These are phyloP conservation scores for Rhadinocentrus ornatus DNA, from an alignment of 2,797 vertebrate genomes.

Conservation along the genomic window DNA sequence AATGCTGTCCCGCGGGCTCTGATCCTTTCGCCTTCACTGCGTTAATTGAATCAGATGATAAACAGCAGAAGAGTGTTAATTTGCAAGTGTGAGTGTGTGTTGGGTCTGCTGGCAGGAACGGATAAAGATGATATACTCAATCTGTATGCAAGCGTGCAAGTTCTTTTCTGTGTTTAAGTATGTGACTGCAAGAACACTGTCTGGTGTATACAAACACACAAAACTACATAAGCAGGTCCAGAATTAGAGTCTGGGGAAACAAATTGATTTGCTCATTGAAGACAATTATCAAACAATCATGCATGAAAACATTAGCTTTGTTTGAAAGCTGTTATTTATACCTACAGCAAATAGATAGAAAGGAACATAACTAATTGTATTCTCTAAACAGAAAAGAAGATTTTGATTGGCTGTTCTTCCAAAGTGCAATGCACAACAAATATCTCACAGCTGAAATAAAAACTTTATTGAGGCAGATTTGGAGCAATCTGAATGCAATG, in stretches of 20 bases:
- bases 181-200: neutral
- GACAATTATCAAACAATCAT: neutral
- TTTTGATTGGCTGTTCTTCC: neutral
- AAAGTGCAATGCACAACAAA: neutral
- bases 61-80: constrained; percentile 67
- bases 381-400: neutral
- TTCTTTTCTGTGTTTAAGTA: constrained; percentile 27
- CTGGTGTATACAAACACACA: neutral
- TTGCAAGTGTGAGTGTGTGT: constrained; percentile 50
- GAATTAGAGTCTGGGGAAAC: neutral
- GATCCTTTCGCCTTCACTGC: constrained; percentile 50
- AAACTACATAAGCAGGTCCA: neutral
- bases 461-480: neutral
- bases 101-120: constrained; percentile 35
- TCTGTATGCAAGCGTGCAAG: constrained; percentile 24
- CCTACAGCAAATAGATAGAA: neutral
- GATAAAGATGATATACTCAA: constrained; percentile 59
- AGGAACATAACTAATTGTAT: neutral
- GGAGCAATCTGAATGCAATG: neutral
- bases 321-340: neutral
- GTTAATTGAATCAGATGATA: constrained; percentile 76
- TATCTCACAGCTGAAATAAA: neutral
- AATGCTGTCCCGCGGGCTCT: constrained; percentile 52
- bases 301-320: neutral
- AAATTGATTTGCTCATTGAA: neutral